Base-by-base conservation (phyloP, 2,113 vertebrate species). In the Petrocephalus zakoni region DNA sequence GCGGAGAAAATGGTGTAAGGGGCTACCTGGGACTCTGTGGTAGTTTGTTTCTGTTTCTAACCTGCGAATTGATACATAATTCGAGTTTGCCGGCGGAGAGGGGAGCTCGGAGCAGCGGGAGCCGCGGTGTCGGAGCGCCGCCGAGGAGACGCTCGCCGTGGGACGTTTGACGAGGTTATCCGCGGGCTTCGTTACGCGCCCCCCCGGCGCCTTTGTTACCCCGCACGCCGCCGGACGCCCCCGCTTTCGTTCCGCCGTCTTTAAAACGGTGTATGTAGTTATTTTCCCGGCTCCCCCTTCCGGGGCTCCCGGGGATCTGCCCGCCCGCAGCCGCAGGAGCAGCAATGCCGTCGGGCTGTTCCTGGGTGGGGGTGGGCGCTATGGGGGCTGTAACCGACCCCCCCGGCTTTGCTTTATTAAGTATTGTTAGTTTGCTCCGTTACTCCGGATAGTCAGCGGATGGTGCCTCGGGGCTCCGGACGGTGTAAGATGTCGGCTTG, bases 321-420 rank as follows among this genome's bases (percentile, higher is more conserved):
- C 37, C 2, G 68, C 22, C 34, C 19, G 19, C 21, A 22, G 87
- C 25, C 51, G 52, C n/a, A 55, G 85, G 85, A 34, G 49, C 10
- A 25, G 87, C 72, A 88, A 81, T 46, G 87, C 29, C 51, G 21
- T 42, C n/a, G n/a, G 68, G n/a, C 15, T 78, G 53, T 88, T 78
- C 19, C 22, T 88, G 87, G 87, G 87, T 88, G 87, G 49, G 72
- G 68, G n/a, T 56, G 17, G 22, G 15, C 19, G 15, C 49, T 53
- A 6, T 52, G 87, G 87, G 4, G 61, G 11, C n/a, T 29, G 61
- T 68, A 29, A 68, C 25, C n/a, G 25, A 25, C 25, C 11, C 49
- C 15, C 52, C 15, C 25, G 51, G 5, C 25, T 21, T 1, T 86
- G 10, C 55, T 53, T 85, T 53, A 29, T 85, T 85, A 68, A 29